Percentiles rank a stretch among this genome's conserved stretches.
These are phyloP conservation scores for Crax fasciolata DNA, from an alignment of 2,797 vertebrate genomes.

Conservation along the genomic window DNA sequence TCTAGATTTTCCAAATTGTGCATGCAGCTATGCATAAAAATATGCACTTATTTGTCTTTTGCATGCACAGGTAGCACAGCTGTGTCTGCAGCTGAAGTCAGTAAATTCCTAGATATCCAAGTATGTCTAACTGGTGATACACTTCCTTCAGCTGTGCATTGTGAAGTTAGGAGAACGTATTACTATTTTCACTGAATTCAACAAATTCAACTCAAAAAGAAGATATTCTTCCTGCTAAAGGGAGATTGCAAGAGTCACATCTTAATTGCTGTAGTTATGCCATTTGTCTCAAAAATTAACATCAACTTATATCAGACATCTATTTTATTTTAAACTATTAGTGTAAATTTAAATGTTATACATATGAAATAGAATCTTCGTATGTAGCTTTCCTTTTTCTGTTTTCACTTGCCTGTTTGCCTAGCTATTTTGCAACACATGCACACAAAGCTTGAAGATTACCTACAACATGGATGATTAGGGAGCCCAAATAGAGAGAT, in stretches of 20 bases:
- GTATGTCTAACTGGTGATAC: neutral
- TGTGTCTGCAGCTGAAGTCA: neutral
- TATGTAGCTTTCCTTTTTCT: neutral
- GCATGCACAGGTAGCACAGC: neutral
- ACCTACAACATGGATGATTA: conserved; percentile 23
- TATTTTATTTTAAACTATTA: neutral
- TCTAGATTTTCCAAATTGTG: neutral
- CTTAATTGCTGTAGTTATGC: neutral
- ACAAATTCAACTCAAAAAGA: neutral
- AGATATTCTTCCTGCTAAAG: neutral
- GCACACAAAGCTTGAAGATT: conserved; percentile 51
- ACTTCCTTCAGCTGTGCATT: neutral
- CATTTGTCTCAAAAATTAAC: neutral
- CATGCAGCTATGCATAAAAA: neutral
- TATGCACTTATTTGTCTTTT: neutral
- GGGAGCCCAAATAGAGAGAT: conserved; percentile 30
- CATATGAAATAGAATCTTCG: neutral
- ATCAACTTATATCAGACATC: neutral
- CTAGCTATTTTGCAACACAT: conserved; percentile 1
- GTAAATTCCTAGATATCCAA: neutral
- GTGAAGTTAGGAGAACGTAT: neutral
- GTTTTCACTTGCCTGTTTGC: conserved; percentile 29
- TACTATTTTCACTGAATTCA: neutral
- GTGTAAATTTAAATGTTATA: neutral
- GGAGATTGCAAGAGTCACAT: neutral